A percentile compares a stretch with the other conserved stretches of the same genome.
These are phyloP conservation scores for Cyphomyrus discorhynchus DNA, from an alignment of 2,113 vertebrate genomes.

Conservation along the genomic window DNA sequence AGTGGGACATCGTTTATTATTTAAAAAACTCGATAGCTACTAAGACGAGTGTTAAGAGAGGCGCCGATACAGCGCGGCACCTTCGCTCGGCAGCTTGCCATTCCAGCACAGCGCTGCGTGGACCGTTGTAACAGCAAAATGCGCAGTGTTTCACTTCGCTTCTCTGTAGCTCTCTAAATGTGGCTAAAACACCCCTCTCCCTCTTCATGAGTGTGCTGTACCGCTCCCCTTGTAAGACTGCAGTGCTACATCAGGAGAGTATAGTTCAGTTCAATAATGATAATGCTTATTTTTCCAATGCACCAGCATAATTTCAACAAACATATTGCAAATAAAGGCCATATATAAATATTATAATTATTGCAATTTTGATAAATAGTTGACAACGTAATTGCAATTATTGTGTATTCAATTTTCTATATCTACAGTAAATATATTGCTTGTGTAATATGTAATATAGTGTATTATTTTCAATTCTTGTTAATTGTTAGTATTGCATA, in stretches of 20 bases:
- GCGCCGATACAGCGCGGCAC: not conserved
- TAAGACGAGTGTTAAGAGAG: not conserved
- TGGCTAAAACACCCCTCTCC: not conserved
- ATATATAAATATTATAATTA: not conserved
- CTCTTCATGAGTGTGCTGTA: not conserved
- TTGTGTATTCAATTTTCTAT: not conserved
- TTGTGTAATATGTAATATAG: not conserved
- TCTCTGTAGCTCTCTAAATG: not conserved
- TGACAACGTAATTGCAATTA: not conserved
- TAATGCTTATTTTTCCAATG: not conserved
- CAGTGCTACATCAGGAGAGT: slow-evolving; percentile 34
- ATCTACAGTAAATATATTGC: not conserved
- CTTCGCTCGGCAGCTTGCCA: not conserved
- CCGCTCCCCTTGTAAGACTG: slow-evolving; percentile 25
- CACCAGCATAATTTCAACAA: not conserved
- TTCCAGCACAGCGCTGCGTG: not conserved
- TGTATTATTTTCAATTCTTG: not conserved
- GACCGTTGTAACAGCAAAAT: not conserved
- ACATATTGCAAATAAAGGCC: not conserved
- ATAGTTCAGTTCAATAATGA: not conserved
- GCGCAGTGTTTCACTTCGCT: not conserved
- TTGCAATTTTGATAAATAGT: not conserved
- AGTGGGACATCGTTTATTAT: not conserved
- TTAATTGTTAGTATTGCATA: not conserved
- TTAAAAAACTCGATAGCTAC: not conserved